Evolutionary conservation across 1,140 invertebrate genomes (phyloP), one percentile per base, ranked within the genome.

Genomic region (Euura saliciscinereae): DNA sequence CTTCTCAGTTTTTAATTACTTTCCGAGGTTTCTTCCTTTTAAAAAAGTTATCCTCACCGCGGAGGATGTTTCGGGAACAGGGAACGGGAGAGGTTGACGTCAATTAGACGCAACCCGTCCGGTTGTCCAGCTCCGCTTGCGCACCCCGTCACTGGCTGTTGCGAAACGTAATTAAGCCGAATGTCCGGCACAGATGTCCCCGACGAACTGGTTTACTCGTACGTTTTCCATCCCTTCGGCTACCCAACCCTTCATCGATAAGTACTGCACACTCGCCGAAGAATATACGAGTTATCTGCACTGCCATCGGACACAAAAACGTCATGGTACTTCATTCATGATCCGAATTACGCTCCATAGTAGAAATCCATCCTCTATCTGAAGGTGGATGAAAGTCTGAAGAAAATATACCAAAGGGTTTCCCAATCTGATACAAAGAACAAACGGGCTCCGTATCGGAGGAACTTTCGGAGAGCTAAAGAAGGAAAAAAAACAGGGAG

Each of bases 121-220:
- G 28, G 43, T 10, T 67, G 8, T 67, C 10, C 66, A 10, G 59
- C 13, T 10, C 8, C 11, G 68, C 73, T 74, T 75, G 74, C 73
- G 77, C 76, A 73, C 76, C 72, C 74, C 74, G 78, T 74, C 66
- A 71, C 72, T 51, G 42, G 75, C 76, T 77, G 73, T 79, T 79
- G 80, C 78, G 82, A 84, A 28, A 82, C 81, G 83, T 82, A 84
- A 84, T 84, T 82, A 84, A 79, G 80, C 76, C 73, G 79, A 82
- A 83, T 81, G 83, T 84, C 83, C 82, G 78, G 79, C 81, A 79
- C 83, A 84, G 83, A 82, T 83, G 82, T 79, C 80, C 78, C 51
- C 0, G 28, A 28, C 28, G 28, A 28, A 76, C 76, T 79, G 83
- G 83, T 82, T 79, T 28, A 83, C 76, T 82, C 73, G 77, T 78